phyloP scores from a whole-genome alignment of 1,140 invertebrate species.

The Drosophila nasuta region DNA sequence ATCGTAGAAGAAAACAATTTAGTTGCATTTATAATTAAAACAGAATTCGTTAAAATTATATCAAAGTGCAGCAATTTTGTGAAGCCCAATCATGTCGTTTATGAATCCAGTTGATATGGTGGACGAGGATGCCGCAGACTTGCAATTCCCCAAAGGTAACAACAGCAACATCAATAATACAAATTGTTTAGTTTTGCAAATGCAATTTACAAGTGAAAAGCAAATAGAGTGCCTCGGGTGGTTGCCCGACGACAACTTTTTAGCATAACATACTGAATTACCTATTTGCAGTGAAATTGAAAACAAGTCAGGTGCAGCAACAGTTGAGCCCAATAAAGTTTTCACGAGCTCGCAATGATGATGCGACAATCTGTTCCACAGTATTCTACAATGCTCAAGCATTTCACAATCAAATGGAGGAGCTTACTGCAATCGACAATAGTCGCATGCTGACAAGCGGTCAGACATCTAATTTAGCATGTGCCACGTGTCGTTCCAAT shows the following conservation, averaged over 20 bases:
- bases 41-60: conserved; percentile 1
- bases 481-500: conserved; percentile 50
- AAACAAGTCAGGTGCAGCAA: conserved; percentile 14
- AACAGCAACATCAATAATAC: not conserved
- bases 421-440: not conserved
- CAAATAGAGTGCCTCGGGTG: conserved; percentile 9
- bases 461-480: conserved; percentile 9
- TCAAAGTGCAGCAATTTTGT: not conserved
- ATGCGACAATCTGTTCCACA: conserved; percentile 34
- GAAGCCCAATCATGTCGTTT: conserved; percentile 71
- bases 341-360: conserved; percentile 38
- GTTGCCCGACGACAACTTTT: conserved; percentile 32
- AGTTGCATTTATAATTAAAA: not conserved
- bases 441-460: not conserved
- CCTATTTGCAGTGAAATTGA: conserved; percentile 55
- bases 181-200: conserved; percentile 8
- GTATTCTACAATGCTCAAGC: conserved; percentile 42
- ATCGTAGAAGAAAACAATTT: conserved; percentile 14
- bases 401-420: conserved; percentile 54
- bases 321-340: conserved; percentile 6
- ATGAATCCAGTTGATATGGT: conserved; percentile 86
- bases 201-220: conserved; percentile 61
- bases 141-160: conserved; percentile 94
- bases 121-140: conserved; percentile 93
- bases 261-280: conserved; percentile 47